Conservation (phyloP, 2,797 vertebrate genomes). For the Dryobates pubescens region DNA sequence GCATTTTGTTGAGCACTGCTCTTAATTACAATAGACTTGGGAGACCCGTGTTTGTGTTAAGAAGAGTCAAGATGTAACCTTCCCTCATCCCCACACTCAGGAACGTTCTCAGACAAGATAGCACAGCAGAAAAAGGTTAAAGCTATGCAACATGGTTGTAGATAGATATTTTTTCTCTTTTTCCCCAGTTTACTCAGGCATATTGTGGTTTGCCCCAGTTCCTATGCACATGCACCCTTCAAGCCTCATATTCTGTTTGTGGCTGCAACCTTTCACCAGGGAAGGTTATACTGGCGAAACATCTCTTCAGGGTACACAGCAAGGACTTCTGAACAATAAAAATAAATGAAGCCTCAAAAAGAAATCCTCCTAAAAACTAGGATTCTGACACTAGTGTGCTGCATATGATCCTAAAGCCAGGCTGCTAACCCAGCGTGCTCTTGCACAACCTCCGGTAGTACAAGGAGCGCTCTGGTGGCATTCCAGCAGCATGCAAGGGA, state of each 20-base stretch:
- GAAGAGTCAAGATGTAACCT: not conserved
- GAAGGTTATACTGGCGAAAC: not conserved
- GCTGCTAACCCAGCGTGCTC: not conserved
- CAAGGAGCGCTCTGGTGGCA: not conserved
- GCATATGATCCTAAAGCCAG: not conserved
- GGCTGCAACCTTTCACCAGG: not conserved
- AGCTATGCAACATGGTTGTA: no score
- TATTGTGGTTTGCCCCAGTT: not conserved
- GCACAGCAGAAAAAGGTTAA: not conserved
- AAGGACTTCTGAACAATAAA: not conserved
- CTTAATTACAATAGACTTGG: not conserved
- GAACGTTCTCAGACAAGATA: not conserved
- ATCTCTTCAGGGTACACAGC: not conserved
- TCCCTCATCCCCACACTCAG: not conserved
- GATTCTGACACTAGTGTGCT: not conserved
- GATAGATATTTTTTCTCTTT: not conserved
- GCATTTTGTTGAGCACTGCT: not conserved
- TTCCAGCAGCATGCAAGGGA: not conserved
- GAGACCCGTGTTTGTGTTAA: not conserved
- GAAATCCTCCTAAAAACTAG: not conserved
- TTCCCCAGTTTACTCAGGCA: not conserved
- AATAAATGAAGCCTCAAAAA: not conserved
- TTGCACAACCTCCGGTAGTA: not conserved
- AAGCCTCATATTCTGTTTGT: not conserved
- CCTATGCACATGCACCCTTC: fast-evolving